Percentiles rank a stretch among this genome's conserved stretches.
Conservation (phyloP, 2,888 invertebrate species). For the Subacronicta megacephala region DNA sequence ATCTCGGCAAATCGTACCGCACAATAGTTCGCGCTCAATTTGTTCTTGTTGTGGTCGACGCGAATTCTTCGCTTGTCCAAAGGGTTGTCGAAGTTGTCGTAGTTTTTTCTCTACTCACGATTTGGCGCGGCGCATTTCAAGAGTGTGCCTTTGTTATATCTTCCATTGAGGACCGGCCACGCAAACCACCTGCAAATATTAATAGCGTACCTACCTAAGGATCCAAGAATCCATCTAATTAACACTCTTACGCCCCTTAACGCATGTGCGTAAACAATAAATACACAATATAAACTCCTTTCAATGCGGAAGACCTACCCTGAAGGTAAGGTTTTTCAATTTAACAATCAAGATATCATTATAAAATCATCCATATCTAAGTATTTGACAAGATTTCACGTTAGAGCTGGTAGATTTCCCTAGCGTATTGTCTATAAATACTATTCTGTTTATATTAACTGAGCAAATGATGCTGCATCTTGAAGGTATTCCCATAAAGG, state of each 20-base stretch:
- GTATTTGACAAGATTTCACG: neutral
- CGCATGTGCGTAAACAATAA: conserved; percentile 48
- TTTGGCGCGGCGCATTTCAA: conserved; percentile 67
- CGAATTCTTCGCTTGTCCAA: conserved; percentile 86
- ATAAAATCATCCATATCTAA: neutral
- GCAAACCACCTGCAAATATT: conserved; percentile 70
- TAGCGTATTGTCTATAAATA: no score
- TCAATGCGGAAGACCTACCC: neutral
- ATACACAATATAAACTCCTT: conserved; percentile 8
- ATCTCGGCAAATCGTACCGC: conserved; percentile 87
- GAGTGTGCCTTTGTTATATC: conserved; percentile 74
- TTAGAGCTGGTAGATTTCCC: neutral
- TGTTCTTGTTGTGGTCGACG: conserved; percentile 88
- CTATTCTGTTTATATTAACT: conserved; percentile 9
- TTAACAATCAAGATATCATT: neutral
- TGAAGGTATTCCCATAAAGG: conserved; percentile 21
- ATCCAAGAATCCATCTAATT: conserved; percentile 45
- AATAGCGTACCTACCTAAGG: conserved; percentile 58
- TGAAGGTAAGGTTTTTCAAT: conserved; percentile 9
- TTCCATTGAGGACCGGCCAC: conserved; percentile 68
- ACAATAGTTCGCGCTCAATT: conserved; percentile 88
- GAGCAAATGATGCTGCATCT: conserved; percentile 12
- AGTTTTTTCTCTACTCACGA: conserved; percentile 80
- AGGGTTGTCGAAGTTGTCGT: conserved; percentile 77
- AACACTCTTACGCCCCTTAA: conserved; percentile 58